Percentiles rank a stretch among this genome's conserved stretches.
Evolutionary conservation across 2,888 invertebrate species (phyloP).

Genomic region (Neoascia interrupta): DNA sequence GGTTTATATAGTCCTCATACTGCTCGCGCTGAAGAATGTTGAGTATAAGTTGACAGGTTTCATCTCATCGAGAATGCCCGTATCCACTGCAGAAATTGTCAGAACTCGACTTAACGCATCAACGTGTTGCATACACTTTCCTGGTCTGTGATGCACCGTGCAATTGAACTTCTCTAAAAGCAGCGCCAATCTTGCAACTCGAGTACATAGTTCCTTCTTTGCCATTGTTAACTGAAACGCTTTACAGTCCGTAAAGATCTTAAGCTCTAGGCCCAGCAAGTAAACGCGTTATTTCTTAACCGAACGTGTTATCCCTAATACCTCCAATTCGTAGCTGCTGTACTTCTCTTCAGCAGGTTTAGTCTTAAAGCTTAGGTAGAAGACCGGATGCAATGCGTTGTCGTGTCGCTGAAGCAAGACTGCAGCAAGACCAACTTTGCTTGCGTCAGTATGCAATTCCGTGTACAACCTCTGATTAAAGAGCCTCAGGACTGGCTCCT

Average conservation of each 20-base stretch:
- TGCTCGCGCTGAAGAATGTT: conserved; percentile 8
- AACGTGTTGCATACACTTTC: conserved; percentile 33
- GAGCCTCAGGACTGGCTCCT: conserved; percentile 71
- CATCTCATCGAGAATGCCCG: conserved; percentile 22
- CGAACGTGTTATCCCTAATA: conserved; percentile 72
- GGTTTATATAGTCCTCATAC: conserved; percentile 20
- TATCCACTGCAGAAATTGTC: background rate
- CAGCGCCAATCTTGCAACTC: conserved; percentile 67
- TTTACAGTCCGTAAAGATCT: conserved; percentile 71
- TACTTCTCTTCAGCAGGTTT: conserved; percentile 29
- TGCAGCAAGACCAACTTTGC: conserved; percentile 70
- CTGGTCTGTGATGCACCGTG: conserved; percentile 34
- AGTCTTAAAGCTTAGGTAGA: conserved; percentile 70
- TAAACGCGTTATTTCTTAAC: conserved; percentile 72
- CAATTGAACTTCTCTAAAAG: conserved; percentile 20
- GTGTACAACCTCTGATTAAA: conserved; percentile 69
- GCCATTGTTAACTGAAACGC: conserved; percentile 71
- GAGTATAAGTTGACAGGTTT: conserved; percentile 22
- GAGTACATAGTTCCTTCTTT: conserved; percentile 30
- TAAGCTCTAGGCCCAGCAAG: conserved; percentile 64
- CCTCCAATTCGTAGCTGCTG: conserved; percentile 72
- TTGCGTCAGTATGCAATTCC: conserved; percentile 67
- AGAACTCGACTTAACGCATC: conserved; percentile 36
- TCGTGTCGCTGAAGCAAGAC: conserved; percentile 70
- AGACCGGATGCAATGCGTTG: conserved; percentile 69